Conservation (phyloP, 2,888 invertebrate genomes). For the Gymnocheta viridis region DNA sequence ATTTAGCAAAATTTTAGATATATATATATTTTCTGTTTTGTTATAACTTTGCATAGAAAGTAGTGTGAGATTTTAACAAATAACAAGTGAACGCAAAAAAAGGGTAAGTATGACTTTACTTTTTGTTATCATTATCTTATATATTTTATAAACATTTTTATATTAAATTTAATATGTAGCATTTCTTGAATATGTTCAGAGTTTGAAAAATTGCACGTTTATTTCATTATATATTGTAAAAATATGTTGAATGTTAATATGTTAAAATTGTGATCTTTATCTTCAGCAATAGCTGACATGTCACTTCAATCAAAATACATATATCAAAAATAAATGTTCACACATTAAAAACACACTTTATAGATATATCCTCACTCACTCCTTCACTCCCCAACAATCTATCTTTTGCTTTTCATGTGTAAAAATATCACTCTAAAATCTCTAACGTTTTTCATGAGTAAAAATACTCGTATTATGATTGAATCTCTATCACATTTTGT, state of each 20-base stretch:
- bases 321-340: background rate
- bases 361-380: background rate
- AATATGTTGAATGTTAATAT: background rate
- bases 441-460: slow-evolving; percentile 11
- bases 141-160: background rate
- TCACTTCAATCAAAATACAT: background rate
- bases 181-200: background rate
- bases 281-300: background rate
- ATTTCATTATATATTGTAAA: background rate
- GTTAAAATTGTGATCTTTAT: background rate
- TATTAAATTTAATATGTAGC: background rate
- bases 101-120: slow-evolving; percentile 40
- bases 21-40: background rate
- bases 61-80: slow-evolving; percentile 31
- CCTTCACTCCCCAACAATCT: background rate
- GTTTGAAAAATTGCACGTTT: slow-evolving; percentile 7
- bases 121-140: background rate
- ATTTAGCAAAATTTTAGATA: slow-evolving; percentile 15
- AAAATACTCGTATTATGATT: background rate
- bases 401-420: background rate
- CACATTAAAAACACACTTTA: background rate
- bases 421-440: background rate
- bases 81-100: background rate
- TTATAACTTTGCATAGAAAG: background rate
- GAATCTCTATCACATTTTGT: background rate